Base-by-base conservation (phyloP, 2,888 invertebrate species). In the Chloroclystis v-ata region DNA sequence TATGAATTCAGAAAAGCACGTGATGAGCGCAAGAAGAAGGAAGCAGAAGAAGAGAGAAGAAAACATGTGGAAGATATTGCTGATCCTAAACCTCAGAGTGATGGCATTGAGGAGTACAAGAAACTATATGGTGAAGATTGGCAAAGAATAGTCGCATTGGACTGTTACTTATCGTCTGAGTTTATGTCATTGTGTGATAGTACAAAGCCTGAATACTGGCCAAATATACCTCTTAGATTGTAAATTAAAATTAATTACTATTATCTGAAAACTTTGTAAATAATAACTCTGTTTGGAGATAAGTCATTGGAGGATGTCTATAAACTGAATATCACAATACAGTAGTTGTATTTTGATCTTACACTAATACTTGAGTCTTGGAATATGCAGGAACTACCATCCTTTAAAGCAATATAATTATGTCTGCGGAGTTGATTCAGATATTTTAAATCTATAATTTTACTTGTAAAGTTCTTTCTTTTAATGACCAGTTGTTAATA, bases 131-230 rank as follows among this genome's bases (percentile, higher is more conserved):
- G 94, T 0, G 78, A 89, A 26, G 82, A 88, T 9, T 91, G 92
- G 68, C 84, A 91, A 13, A 90, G 86, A 69, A 91, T 95, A 61
- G 89, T 91, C 54, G 93, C 93, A 0, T 90, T 94, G 89, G 95
- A 95, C 83, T 92, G 92, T 52, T 91, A 92, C 0, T 67, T 94
- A 52, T 90, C 92, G 54, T 86, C 93, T 43, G 89, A 90, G 32
- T 92, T 90, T 73, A 91, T 94, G 49, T 78, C 89, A 52, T 87
- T 90, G 54, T 78, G 87, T 62, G 92, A 93, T 62, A 83, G 80
- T 49, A 71, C 84, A 2, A 91, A 91, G 56, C 91, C 93, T 4
- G 78, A 82, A 35, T 87, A 90, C 53, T 95, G 95, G 95, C 95
- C 95, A 0, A 91, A 91, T 61, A 89, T 93, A 72, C 92, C 93